Evolutionary conservation across 2,113 vertebrate genomes (phyloP), one percentile per base, ranked within the genome.

Genomic region (Oncorhynchus masou): DNA sequence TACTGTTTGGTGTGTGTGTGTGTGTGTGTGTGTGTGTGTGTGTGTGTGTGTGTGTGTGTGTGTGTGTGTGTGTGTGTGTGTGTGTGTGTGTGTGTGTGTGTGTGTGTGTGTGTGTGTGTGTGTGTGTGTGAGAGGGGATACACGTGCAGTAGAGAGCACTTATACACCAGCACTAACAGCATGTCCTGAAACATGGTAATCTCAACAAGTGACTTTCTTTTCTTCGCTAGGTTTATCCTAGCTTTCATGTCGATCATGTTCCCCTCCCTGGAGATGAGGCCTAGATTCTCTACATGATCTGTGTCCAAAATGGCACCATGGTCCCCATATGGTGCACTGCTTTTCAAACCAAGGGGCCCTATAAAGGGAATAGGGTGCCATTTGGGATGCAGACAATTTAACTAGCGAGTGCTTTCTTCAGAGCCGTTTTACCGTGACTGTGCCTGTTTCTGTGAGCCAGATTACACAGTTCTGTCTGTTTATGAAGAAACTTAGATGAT

Each of bases 241-340:
- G 75, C 83, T 78, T 78, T 73, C 74, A 82, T 15, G 5, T 5
- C 5, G 8, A 75, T 76, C 70, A 20, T 34, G 67, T 34, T 83
- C 78, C 74, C 29, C n/a, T 82, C 89, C 85, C 81, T 13, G 75
- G 85, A 84, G 85, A 88, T 68, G 78, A 88, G 85, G 24, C 83
- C 87, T 84, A 87, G 78, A 86, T 25, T 25, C 22, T 45, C 22
- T 65, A 25, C 24, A 9, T 25, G 3, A 24, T 0, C 62, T 65
- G 22, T 13, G 9, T 9, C 11, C 39, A 2, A 45, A 45, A 45
- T 45, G 39, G 39, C 39, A 45, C 39, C 39, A 9, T 45, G 11
- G 9, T 45, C 39, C 39, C 39, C 8, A 9, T 9, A 45, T 45
- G 8, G 39, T 11, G 39, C 8, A 39, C 39, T 45, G 39, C 8